Evolutionary conservation across 2,113 vertebrate species (phyloP).

Genomic region (Otolemur garnettii): DNA sequence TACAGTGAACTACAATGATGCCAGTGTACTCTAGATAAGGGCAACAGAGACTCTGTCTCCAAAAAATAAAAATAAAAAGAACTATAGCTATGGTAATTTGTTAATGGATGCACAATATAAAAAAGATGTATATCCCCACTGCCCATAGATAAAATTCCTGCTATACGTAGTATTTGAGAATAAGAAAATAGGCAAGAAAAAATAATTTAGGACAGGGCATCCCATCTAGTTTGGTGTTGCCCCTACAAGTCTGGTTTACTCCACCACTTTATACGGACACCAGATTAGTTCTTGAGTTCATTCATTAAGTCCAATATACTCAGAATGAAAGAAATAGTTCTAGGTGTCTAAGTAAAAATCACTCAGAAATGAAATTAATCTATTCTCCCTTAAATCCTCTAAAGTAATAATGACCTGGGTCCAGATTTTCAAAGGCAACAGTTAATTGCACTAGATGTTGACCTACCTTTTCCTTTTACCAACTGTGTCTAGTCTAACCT

Average conservation of each 20-base stretch:
- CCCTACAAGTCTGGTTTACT: background rate
- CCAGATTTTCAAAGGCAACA: background rate
- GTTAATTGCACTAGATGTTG: background rate
- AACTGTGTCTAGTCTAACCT: background rate
- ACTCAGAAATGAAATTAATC: conserved; percentile 28
- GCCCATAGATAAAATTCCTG: background rate
- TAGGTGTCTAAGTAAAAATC: background rate
- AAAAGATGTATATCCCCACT: background rate
- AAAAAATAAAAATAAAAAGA: background rate
- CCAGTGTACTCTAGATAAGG: too few relatives aligned
- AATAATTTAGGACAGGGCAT: background rate
- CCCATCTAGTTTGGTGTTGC: background rate
- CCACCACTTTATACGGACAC: background rate
- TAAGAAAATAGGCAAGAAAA: background rate
- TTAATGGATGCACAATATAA: background rate
- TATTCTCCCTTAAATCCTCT: background rate
- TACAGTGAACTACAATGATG: too few relatives aligned
- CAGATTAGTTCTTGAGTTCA: background rate
- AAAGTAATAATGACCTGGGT: background rate
- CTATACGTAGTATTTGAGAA: background rate
- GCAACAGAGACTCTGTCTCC: too few relatives aligned
- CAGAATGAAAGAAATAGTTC: conserved; percentile 23
- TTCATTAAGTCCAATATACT: background rate
- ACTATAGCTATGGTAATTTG: background rate
- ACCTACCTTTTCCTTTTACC: background rate